Evolutionary conservation across 2,113 vertebrate species (phyloP), one percentile per base, ranked within the genome.

Genomic region (Centropristis striata): DNA sequence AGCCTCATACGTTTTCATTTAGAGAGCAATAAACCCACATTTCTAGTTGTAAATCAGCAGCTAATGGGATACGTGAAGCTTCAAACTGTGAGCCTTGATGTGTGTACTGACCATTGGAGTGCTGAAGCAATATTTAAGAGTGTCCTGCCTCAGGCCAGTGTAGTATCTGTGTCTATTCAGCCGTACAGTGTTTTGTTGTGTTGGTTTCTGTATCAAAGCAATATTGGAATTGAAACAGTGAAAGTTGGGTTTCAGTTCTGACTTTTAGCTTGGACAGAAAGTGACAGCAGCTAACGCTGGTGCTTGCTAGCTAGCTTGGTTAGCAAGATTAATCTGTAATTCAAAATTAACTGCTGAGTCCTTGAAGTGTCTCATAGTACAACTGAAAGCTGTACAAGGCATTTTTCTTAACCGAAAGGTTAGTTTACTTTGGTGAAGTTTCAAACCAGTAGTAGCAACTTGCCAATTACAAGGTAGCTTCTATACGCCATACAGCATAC

Each of bases 1-100:
- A 81, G 66, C 61, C 74, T 88, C 77, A 83, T 88, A 84, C 32
- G 66, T 88, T 90, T 92, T 89, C 76, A 88, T 92, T 91, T 84
- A 86, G 51, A 66, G 63, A 78, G 83, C 87, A 76, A 70, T 85
- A 85, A 44, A 88, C 81, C 39, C 7, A 18, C 68, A 80, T 86
- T 86, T 75, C 28, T 25, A 57, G 68, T 60, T 32, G 81, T 91
- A 92, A 89, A 91, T 90, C 90, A 85, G 23, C 36, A 54, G 82
- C 75, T 88, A 87, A 90, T 88, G 53, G 80, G 75, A 76, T 61
- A 78, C 75, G 80, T 78, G 69, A 63, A 74, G 75, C 82, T 58
- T 75, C 44, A 53, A 77, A 80, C 58, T 71, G 53, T 69, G 67
- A 80, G 70, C 13, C 54, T 75, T 65, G 77, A 83, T 83, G 63